These are phyloP conservation scores for Drosophila affinis DNA, from an alignment of 2,888 invertebrate species.

Conservation along the genomic window DNA sequence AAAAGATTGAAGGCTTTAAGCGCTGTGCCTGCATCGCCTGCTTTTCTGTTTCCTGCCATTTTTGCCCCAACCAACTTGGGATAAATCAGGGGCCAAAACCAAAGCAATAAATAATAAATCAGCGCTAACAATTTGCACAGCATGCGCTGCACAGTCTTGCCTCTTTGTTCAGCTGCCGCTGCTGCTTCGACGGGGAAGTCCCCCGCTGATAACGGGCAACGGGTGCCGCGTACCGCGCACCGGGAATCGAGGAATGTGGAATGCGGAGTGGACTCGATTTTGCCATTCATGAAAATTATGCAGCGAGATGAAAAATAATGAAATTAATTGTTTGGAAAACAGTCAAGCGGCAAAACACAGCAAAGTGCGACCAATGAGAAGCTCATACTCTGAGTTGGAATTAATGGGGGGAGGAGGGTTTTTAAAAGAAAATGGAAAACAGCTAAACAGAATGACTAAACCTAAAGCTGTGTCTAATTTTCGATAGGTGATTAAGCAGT, in stretches of 20 bases:
- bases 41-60: neutral
- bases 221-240: neutral
- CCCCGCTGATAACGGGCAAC: slow-evolving; percentile 56
- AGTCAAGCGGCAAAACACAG: slow-evolving; percentile 4
- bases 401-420: neutral
- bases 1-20: slow-evolving; percentile 48
- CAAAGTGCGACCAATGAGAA: slow-evolving; percentile 6
- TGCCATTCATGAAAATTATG: slow-evolving; percentile 57
- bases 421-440: neutral
- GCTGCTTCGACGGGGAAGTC: slow-evolving; percentile 17
- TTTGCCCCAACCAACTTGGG: slow-evolving; percentile 27
- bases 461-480: no score
- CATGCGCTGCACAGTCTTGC: slow-evolving; percentile 20
- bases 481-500: no score
- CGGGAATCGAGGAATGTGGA: neutral
- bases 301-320: slow-evolving; percentile 61
- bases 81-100: slow-evolving; percentile 67
- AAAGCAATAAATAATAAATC: slow-evolving; percentile 76
- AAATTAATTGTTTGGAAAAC: slow-evolving; percentile 67
- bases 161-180: slow-evolving; percentile 3
- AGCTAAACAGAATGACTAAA: neutral
- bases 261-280: slow-evolving; percentile 13
- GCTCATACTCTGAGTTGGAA: slow-evolving; percentile 8
- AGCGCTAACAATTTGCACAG: slow-evolving; percentile 68
- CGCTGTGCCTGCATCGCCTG: slow-evolving; percentile 3